phyloP scores from a whole-genome alignment of 2,888 invertebrate genomes.

The Andrena marginata region DNA sequence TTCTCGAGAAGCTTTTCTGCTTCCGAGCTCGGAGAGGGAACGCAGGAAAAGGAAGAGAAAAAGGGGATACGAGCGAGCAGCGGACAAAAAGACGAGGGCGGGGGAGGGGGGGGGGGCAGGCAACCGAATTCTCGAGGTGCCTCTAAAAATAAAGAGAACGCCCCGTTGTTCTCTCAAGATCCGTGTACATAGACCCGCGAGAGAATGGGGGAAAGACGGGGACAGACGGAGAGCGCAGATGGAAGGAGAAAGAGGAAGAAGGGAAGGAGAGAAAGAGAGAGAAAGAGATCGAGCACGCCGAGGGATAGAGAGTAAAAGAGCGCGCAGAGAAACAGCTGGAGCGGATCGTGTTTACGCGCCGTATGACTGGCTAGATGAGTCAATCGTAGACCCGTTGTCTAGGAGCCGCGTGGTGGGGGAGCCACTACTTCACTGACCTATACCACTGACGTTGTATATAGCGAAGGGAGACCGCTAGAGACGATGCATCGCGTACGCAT shows the following conservation, averaged over 20 bases:
- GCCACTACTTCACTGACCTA: conserved; percentile 83
- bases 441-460: conserved; percentile 77
- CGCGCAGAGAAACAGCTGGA: conserved; percentile 69
- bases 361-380: conserved; percentile 82
- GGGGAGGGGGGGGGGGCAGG: conserved; percentile 26
- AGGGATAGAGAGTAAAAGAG: conserved; percentile 48
- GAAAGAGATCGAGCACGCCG: conserved; percentile 18
- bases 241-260: conserved; percentile 13
- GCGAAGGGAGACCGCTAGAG: conserved; percentile 74
- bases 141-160: conserved; percentile 74
- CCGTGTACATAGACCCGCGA: conserved; percentile 34
- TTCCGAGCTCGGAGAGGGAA: conserved; percentile 39
- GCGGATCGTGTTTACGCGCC: conserved; percentile 74
- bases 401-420: conserved; percentile 76
- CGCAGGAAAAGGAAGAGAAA: conserved; percentile 4
- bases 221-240: conserved; percentile 10
- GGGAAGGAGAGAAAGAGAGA: conserved; percentile 13
- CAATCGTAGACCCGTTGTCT: conserved; percentile 84
- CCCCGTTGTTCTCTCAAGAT: conserved; percentile 69
- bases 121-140: conserved; percentile 65
- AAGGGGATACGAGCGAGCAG: background rate
- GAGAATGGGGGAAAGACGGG: conserved; percentile 5
- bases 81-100: background rate
- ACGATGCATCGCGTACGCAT: conserved; percentile 61
- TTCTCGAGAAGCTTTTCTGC: conserved; percentile 59